Percentiles rank a stretch among this genome's conserved stretches.
Conservation (phyloP, 2,888 invertebrate species). For the Cephus pygmeus region DNA sequence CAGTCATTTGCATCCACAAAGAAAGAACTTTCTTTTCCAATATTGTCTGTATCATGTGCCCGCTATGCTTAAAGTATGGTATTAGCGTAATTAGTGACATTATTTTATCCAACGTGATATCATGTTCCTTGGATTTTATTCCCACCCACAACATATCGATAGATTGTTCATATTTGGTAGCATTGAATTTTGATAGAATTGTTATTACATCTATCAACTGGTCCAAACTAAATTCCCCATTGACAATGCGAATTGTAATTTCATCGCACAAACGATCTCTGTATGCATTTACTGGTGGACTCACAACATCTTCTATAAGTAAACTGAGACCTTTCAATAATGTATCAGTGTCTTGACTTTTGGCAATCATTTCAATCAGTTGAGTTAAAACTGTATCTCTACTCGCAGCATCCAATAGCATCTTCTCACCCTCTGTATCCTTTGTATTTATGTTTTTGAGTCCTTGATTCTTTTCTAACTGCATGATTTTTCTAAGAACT, state of each 20-base stretch:
- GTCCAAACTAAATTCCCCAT: conserved; percentile 70
- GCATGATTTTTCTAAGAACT: conserved; percentile 65
- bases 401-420: conserved; percentile 25
- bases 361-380: conserved; percentile 66
- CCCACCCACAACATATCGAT: conserved; percentile 78
- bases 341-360: conserved; percentile 59
- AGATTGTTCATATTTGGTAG: conserved; percentile 67
- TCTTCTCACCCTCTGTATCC: conserved; percentile 17
- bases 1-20: conserved; percentile 70
- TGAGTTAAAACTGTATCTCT: conserved; percentile 63
- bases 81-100: conserved; percentile 70
- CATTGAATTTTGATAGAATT: conserved; percentile 68
- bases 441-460: conserved; percentile 19
- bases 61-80: conserved; percentile 71
- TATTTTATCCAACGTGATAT: conserved; percentile 72
- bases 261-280: conserved; percentile 72
- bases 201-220: conserved; percentile 73
- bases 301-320: conserved; percentile 57
- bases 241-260: conserved; percentile 71
- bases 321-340: conserved; percentile 64
- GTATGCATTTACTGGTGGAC: conserved; percentile 49
- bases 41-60: conserved; percentile 70
- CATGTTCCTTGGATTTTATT: conserved; percentile 68
- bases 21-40: conserved; percentile 71
- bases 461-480: conserved; percentile 61